These are phyloP conservation scores for Sphenopsis melanotis DNA, from an alignment of 2,797 vertebrate species.

Conservation along the genomic window DNA sequence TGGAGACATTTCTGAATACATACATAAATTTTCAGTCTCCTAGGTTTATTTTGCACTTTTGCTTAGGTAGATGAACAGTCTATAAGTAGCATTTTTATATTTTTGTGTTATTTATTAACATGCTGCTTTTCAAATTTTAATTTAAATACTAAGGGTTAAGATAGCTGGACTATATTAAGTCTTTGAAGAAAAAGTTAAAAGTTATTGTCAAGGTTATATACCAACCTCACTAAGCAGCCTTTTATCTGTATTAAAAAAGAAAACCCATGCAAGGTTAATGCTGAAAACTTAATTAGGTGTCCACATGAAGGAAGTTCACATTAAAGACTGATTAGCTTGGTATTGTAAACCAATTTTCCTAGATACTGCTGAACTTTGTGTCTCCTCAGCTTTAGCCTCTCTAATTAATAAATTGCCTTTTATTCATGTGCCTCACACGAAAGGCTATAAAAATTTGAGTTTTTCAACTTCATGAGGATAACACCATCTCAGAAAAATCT, in stretches of 20 bases:
- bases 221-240: background rate
- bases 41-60: background rate
- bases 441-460: background rate
- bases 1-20: background rate
- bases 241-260: background rate
- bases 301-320: background rate
- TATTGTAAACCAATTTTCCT: background rate
- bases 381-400: background rate
- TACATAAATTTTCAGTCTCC: background rate
- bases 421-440: background rate
- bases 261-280: background rate
- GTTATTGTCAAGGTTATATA: background rate
- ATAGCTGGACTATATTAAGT: background rate
- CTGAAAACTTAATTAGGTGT: background rate
- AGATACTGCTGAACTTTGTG: background rate
- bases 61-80: background rate
- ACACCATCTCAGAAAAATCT: background rate
- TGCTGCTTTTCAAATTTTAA: background rate
- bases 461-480: rapidly evolving
- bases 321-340: background rate
- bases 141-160: background rate
- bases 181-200: background rate
- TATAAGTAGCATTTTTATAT: background rate
- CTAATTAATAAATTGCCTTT: background rate
- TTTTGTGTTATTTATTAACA: background rate